Conservation (phyloP, 2,797 vertebrate species). For the Fringilla coelebs region DNA sequence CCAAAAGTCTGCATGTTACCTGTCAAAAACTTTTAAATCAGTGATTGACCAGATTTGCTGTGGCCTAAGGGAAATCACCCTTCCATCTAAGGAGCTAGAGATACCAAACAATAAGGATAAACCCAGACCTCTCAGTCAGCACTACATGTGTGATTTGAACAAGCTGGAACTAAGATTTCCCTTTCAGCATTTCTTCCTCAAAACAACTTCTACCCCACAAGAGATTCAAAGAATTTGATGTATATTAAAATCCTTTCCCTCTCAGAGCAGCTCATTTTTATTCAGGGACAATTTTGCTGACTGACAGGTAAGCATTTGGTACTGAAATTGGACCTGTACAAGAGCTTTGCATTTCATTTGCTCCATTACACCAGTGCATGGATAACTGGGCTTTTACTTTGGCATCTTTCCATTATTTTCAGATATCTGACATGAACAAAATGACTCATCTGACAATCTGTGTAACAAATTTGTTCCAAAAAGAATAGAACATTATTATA, state of each 20-base stretch:
- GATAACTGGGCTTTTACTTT: constrained; percentile 81
- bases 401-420: constrained; percentile 83
- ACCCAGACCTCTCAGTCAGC: constrained; percentile 56
- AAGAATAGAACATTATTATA: constrained; percentile 82
- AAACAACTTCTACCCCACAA: constrained; percentile 59
- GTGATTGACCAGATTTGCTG: neutral
- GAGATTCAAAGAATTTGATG: constrained; percentile 84
- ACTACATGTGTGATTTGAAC: constrained; percentile 58
- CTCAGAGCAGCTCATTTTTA: constrained; percentile 79
- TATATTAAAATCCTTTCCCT: constrained; percentile 83
- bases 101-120: constrained; percentile 53
- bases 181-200: constrained; percentile 64
- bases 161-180: constrained; percentile 66
- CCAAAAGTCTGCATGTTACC: constrained; percentile 47
- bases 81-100: constrained; percentile 30
- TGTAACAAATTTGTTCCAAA: constrained; percentile 83
- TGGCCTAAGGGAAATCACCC: constrained; percentile 48
- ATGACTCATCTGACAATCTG: constrained; percentile 82
- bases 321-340: constrained; percentile 80
- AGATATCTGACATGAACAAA: constrained; percentile 80
- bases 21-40: constrained; percentile 58
- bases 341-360: constrained; percentile 85
- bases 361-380: constrained; percentile 85
- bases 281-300: constrained; percentile 84
- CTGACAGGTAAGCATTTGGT: constrained; percentile 82